These are phyloP conservation scores for Leuciscus waleckii DNA, from an alignment of 2,797 vertebrate genomes.

Conservation along the genomic window DNA sequence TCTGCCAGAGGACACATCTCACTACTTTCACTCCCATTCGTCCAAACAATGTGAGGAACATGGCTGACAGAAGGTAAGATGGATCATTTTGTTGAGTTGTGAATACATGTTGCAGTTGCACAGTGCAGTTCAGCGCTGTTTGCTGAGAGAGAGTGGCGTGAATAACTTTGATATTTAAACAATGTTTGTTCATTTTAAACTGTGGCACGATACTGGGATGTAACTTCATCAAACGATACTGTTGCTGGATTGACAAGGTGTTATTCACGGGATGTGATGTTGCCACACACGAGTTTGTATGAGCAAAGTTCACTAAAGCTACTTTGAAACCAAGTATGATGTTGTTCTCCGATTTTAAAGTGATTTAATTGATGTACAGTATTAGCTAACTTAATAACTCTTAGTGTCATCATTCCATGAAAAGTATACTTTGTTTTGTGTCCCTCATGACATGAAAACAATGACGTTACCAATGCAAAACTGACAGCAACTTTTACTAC, in stretches of 20 bases:
- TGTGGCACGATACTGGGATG: background rate
- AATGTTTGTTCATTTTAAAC: background rate
- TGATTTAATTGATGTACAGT: background rate
- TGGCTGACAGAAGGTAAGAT: slow-evolving; percentile 64
- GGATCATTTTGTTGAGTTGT: background rate
- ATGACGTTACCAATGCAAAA: background rate
- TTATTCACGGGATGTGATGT: background rate
- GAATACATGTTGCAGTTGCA: background rate
- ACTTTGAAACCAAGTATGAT: background rate
- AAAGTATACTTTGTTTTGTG: background rate
- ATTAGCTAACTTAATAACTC: background rate
- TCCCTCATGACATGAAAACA: background rate
- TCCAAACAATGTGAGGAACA: slow-evolving; percentile 64
- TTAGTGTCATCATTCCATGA: background rate
- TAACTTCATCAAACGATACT: too few species aligned
- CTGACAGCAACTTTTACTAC: background rate
- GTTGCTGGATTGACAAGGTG: background rate
- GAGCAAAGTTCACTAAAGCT: slow-evolving; percentile 13
- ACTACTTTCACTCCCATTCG: slow-evolving; percentile 38
- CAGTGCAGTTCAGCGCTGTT: background rate
- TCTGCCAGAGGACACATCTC: background rate
- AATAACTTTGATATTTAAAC: background rate
- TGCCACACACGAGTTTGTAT: background rate
- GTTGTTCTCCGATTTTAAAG: background rate
- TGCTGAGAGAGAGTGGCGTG: too few species aligned